These are phyloP conservation scores for Vidua macroura DNA, from an alignment of 2,113 vertebrate genomes.

Conservation along the genomic window DNA sequence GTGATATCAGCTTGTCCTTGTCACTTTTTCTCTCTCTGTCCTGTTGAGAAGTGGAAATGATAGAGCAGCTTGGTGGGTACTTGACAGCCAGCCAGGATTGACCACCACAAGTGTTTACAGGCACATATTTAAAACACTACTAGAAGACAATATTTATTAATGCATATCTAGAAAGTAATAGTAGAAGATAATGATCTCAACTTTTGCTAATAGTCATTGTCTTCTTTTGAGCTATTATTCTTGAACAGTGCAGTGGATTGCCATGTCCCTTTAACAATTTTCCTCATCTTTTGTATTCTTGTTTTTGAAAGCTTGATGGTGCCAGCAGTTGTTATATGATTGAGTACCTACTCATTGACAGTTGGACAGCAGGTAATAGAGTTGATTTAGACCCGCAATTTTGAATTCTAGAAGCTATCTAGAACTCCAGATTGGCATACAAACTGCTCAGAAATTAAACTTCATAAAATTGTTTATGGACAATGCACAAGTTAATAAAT, in stretches of 20 bases:
- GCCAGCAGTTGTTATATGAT: background rate
- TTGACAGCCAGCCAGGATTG: background rate
- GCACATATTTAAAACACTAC: background rate
- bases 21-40: background rate
- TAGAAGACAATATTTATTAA: background rate
- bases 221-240: background rate
- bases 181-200: background rate
- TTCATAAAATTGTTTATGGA: background rate
- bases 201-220: background rate
- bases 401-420: background rate
- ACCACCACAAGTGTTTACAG: background rate
- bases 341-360: background rate
- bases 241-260: background rate
- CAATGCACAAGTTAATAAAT: background rate
- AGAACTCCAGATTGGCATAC: background rate
- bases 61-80: background rate
- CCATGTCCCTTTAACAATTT: background rate
- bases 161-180: background rate
- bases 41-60: accelerated
- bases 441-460: background rate
- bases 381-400: background rate
- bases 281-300: background rate
- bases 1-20: background rate
- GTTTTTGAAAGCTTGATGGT: background rate
- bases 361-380: background rate